Evolutionary conservation across 1,140 invertebrate genomes (phyloP).

Genomic region (Maconellicoccus hirsutus): DNA sequence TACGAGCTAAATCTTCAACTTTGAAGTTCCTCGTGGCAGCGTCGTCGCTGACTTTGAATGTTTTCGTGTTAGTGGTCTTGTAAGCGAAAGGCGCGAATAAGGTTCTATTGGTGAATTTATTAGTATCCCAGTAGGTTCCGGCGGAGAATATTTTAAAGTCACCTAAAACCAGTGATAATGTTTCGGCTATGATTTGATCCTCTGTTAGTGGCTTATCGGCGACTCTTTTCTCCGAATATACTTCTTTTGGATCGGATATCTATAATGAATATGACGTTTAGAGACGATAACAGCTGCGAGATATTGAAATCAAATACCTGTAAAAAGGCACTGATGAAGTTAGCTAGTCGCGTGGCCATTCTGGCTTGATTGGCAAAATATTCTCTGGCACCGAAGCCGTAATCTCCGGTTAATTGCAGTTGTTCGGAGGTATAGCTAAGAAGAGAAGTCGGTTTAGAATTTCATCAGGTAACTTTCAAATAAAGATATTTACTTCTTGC

Average conservation of each 20-base stretch:
- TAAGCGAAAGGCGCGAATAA: slow-evolving; percentile 91
- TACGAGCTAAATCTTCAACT: slow-evolving; percentile 71
- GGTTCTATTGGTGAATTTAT: slow-evolving; percentile 87
- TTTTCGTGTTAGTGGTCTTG: slow-evolving; percentile 45
- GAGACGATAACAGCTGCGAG: slow-evolving; percentile 10
- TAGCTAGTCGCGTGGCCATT: slow-evolving; percentile 85
- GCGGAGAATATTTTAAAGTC: slow-evolving; percentile 85
- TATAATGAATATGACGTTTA: slow-evolving; percentile 34
- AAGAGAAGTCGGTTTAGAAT: no score
- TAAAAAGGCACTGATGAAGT: slow-evolving; percentile 88
- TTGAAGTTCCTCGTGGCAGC: slow-evolving; percentile 72
- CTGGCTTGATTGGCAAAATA: slow-evolving; percentile 91
- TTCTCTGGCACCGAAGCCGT: slow-evolving; percentile 69
- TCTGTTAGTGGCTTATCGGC: slow-evolving; percentile 77
- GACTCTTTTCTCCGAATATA: slow-evolving; percentile 82
- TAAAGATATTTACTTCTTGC: slow-evolving; percentile 55
- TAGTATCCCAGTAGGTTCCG: slow-evolving; percentile 87
- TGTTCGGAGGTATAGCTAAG: slow-evolving; percentile 61
- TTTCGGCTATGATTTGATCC: slow-evolving; percentile 91
- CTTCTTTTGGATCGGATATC: slow-evolving; percentile 83
- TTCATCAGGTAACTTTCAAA: no score
- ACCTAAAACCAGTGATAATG: slow-evolving; percentile 76
- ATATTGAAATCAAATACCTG: no score
- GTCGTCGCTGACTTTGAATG: background rate
- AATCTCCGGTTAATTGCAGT: slow-evolving; percentile 65